phyloP scores from a whole-genome alignment of 2,113 vertebrate genomes.

The Gobius niger region DNA sequence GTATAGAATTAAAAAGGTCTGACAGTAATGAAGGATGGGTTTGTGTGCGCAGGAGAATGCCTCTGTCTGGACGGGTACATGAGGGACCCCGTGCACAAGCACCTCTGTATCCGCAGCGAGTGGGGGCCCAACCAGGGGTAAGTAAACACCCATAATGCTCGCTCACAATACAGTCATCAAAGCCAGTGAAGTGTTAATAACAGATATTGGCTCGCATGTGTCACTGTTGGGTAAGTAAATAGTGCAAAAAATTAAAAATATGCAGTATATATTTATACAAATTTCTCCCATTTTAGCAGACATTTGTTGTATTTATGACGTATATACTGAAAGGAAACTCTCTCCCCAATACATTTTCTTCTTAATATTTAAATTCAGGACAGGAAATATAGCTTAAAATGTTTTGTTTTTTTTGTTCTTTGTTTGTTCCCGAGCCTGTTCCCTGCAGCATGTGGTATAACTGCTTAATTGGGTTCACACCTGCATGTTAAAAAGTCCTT shows the following conservation, averaged over 20 bases:
- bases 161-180: conserved; percentile 20
- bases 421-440: conserved; percentile 4
- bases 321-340: not conserved
- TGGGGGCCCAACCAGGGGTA: conserved; percentile 99
- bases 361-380: conserved; percentile 22
- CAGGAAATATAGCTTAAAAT: conserved; percentile 34
- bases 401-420: not conserved
- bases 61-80: conserved; percentile 96
- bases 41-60: conserved; percentile 85
- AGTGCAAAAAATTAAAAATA: too few species aligned
- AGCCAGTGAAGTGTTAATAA: not conserved
- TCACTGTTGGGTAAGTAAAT: not conserved
- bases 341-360: not conserved
- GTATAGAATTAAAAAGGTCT: conserved; percentile 16
- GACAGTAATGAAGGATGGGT: conserved; percentile 36
- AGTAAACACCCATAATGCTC: conserved; percentile 62
- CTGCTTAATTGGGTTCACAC: conserved; percentile 46
- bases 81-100: conserved; percentile 96
- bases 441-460: conserved; percentile 32
- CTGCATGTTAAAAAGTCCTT: conserved; percentile 48
- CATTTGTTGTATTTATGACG: too few species aligned
- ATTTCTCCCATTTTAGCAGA: too few species aligned
- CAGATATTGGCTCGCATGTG: not conserved
- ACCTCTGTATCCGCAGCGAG: conserved; percentile 96
- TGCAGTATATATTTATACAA: too few species aligned